Base-by-base conservation (phyloP, 2,888 invertebrate genomes). In the Nemotelus pantherinus region DNA sequence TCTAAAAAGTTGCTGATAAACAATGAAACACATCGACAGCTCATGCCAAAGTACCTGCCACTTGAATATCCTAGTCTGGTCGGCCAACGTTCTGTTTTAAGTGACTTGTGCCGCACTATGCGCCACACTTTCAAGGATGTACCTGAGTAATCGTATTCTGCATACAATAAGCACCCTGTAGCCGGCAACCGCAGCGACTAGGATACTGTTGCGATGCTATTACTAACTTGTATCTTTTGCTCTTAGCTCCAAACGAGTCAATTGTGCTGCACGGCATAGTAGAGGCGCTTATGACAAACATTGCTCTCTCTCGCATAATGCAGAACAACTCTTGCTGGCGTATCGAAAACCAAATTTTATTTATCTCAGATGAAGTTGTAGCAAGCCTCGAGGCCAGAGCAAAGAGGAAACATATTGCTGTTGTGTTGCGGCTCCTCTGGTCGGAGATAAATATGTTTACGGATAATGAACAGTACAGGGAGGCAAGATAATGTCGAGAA, bases 371-470 rank as follows among this genome's bases (percentile, higher is more conserved):
- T 64, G n/a, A 75, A 75, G 63, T 64, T 64, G 44, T 55, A 70
- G 70, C 55, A 43, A 53, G 55, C 70, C 68, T 7, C 39, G 39
- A 43, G 63, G 48, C 10, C 5, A 70, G 9, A 47, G 55, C 10
- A 47, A 45, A 48, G 45, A 55, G 53, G 44, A 53, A 70, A 67
- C 77, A 76, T 77, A 75, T 79, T 71, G 76, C 67, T 72, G 55
- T 63, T 60, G 57, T 79, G 79, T 79, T 79, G 79, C 65, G 79
- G 79, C 76, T 76, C 63, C 58, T 58, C 55, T 77, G 79, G 79
- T 79, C 76, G 65, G 71, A 79, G 79, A 77, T 76, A 79, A 77
- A 77, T 76, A 79, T 76, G 77, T 79, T 76, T 76, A 67, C 77
- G 77, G 76, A 68, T 47, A 72, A 71, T 77, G 76, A 44, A 65